These are phyloP conservation scores for Anas platyrhynchos DNA, from an alignment of 2,113 vertebrate genomes.

Conservation along the genomic window DNA sequence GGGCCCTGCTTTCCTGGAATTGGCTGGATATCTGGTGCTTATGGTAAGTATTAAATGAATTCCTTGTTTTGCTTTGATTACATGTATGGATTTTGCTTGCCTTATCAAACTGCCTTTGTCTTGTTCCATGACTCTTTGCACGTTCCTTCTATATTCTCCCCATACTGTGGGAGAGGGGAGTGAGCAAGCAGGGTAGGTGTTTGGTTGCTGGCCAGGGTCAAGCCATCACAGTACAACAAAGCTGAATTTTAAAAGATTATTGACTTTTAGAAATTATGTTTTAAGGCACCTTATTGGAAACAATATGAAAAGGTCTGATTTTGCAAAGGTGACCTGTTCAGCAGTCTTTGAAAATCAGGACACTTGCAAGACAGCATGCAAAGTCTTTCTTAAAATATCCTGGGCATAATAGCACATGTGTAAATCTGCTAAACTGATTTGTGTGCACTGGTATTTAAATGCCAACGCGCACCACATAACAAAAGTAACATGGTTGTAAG, in stretches of 20 bases:
- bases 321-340: neutral
- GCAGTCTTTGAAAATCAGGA: neutral
- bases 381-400: neutral
- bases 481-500: neutral
- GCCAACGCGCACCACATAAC: neutral
- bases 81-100: neutral
- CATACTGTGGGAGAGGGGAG: fast-evolving
- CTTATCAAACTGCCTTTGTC: neutral
- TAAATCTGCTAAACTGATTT: neutral
- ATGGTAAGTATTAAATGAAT: neutral
- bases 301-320: neutral
- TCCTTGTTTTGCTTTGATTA: neutral
- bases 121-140: neutral
- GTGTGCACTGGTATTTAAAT: neutral
- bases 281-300: neutral
- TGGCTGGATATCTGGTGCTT: neutral
- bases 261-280: neutral
- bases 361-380: neutral
- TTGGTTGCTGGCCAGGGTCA: fast-evolving
- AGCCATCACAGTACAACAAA: neutral
- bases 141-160: neutral
- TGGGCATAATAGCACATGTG: neutral
- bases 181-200: neutral
- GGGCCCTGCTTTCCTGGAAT: neutral
- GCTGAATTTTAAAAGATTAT: neutral